These are phyloP conservation scores for Meles meles DNA, from an alignment of 2,113 vertebrate genomes.

Conservation along the genomic window DNA sequence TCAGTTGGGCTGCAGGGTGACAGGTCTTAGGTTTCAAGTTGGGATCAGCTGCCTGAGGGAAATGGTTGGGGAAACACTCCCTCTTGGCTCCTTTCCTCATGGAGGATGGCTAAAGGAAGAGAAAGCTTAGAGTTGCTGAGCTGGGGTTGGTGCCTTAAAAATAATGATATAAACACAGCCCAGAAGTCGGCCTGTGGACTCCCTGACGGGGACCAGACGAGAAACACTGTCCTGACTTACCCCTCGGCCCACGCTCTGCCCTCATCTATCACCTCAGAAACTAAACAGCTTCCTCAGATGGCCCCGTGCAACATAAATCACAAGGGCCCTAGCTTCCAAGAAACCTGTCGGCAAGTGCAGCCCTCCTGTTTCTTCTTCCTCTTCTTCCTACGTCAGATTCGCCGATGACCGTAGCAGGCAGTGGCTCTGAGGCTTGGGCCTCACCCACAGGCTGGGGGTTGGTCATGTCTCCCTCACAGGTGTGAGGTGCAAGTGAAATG, in stretches of 20 bases:
- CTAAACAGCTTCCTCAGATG: conserved; percentile 62
- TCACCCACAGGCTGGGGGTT: neutral
- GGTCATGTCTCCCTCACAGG: neutral
- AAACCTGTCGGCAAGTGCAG: neutral
- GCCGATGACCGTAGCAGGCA: neutral
- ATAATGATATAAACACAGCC: conserved; percentile 48
- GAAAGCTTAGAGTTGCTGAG: neutral
- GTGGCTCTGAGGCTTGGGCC: neutral
- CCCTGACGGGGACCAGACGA: conserved; percentile 8
- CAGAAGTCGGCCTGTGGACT: neutral
- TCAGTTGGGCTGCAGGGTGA: neutral
- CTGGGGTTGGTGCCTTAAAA: conserved; percentile 32
- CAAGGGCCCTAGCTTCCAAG: neutral
- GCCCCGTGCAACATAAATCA: conserved; percentile 40
- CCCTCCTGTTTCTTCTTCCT: neutral
- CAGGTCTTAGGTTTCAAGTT: conserved; percentile 37
- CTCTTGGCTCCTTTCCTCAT: conserved; percentile 41
- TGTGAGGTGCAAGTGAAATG: neutral
- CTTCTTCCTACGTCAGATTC: too few relatives aligned
- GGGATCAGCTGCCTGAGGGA: conserved; percentile 34
- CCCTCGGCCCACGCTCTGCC: conserved; percentile 14
- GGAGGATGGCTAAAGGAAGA: conserved; percentile 43
- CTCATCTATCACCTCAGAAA: conserved; percentile 59
- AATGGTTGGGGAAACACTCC: neutral
- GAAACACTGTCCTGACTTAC: conserved; percentile 48